Percentiles rank a stretch among this genome's conserved stretches.
phyloP scores from a whole-genome alignment of 2,888 invertebrate genomes.

The Andrena dorsata region DNA sequence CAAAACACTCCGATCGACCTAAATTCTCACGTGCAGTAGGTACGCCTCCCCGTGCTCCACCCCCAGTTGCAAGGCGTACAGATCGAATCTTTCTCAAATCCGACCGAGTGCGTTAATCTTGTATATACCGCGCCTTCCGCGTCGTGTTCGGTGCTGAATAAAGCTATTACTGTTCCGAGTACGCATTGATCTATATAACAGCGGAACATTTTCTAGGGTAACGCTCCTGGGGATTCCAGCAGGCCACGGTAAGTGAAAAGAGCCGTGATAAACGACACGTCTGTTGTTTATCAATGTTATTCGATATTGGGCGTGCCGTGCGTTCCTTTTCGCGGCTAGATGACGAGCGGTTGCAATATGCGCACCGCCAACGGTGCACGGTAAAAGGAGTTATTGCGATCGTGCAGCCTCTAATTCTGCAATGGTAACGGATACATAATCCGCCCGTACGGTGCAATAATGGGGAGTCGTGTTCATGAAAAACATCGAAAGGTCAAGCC shows the following conservation, averaged over 20 bases:
- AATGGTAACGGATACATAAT: slow-evolving; percentile 29
- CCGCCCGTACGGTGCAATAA: slow-evolving; percentile 4
- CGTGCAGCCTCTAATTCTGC: slow-evolving; percentile 22
- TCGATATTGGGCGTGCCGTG: slow-evolving; percentile 40
- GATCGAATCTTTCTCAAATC: slow-evolving; percentile 25
- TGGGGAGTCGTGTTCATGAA: not conserved
- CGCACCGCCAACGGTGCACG: not conserved
- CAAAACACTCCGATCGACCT: not conserved
- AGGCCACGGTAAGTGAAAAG: slow-evolving; percentile 27
- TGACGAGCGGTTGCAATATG: slow-evolving; percentile 33
- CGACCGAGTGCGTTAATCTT: not conserved
- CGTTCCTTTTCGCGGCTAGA: slow-evolving; percentile 8
- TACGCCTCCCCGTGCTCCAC: not conserved
- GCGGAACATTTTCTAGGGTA: slow-evolving; percentile 17
- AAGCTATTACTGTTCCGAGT: slow-evolving; percentile 20
- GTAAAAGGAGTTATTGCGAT: slow-evolving; percentile 29
- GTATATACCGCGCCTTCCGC: not conserved
- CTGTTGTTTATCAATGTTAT: slow-evolving; percentile 55
- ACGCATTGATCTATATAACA: not conserved
- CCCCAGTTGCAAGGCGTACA: not conserved
- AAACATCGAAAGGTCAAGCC: slow-evolving; percentile 2
- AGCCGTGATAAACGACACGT: slow-evolving; percentile 30
- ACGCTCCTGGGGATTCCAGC: slow-evolving; percentile 13
- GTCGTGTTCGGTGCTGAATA: slow-evolving; percentile 1
- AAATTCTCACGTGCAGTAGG: not conserved